Conservation (phyloP, 2,113 vertebrate species). For the Ptilonorhynchus violaceus region DNA sequence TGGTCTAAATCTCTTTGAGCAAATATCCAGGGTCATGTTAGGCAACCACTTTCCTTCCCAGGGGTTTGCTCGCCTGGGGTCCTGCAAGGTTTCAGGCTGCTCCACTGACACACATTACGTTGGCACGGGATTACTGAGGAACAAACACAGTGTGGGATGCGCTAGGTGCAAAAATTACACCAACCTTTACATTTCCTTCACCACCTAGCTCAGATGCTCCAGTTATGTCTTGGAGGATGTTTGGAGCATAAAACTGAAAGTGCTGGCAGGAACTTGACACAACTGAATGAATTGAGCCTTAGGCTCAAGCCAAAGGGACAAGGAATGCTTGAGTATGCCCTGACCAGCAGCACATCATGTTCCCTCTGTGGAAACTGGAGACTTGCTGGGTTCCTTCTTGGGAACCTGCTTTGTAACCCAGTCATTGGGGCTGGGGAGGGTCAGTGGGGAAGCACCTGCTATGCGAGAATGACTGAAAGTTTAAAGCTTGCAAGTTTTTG, state of each 20-base stretch:
- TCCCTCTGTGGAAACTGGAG: background rate
- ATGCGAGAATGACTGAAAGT: background rate
- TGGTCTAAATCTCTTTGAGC: background rate
- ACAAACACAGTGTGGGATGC: background rate
- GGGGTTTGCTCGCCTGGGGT: background rate
- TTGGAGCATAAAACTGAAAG: background rate
- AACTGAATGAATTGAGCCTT: background rate
- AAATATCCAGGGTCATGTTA: background rate
- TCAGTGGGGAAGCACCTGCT: background rate
- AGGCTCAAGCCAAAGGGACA: background rate
- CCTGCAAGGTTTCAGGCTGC: constrained; percentile 8
- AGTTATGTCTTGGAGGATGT: background rate
- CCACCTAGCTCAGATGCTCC: constrained; percentile 2
- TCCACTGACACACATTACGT: constrained; percentile 10
- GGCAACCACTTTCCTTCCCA: background rate
- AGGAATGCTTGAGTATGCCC: background rate
- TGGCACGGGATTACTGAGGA: background rate
- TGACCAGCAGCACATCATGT: background rate
- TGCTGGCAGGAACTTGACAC: background rate
- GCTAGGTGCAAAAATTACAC: background rate
- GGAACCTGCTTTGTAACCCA: background rate
- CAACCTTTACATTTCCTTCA: background rate
- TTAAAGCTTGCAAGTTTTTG: background rate
- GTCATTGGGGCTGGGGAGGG: rapidly evolving
- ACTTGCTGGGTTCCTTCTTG: background rate